Conservation (phyloP, 2,888 invertebrate species). For the Plemyria rubiginata region DNA sequence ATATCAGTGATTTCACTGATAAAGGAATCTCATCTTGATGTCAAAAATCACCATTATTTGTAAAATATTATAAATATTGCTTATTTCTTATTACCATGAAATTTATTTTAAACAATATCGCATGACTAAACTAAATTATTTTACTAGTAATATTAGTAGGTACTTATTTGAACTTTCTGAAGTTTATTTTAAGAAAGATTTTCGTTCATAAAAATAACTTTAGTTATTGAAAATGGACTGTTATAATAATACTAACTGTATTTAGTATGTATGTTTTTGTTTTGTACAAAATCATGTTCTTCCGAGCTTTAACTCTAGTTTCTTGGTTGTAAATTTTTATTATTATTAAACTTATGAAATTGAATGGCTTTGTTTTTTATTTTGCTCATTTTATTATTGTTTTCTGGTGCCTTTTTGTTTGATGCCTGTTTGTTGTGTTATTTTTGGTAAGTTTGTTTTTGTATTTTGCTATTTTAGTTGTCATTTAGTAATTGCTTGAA, state of each 20-base stretch:
- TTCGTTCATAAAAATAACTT: slow-evolving; percentile 46
- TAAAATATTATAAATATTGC: slow-evolving; percentile 1
- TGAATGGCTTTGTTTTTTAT: slow-evolving; percentile 80
- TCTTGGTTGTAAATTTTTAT: slow-evolving; percentile 81
- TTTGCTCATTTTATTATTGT: slow-evolving; percentile 73
- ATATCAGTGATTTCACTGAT: not conserved
- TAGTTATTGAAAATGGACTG: slow-evolving; percentile 55
- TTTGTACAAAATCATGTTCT: slow-evolving; percentile 81
- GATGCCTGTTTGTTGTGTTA: slow-evolving; percentile 71
- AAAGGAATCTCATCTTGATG: not conserved
- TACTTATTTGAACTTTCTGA: slow-evolving; percentile 1
- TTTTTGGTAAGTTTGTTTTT: slow-evolving; percentile 66
- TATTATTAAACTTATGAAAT: slow-evolving; percentile 80
- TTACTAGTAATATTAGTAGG: slow-evolving; percentile 5
- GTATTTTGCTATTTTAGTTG: slow-evolving; percentile 33
- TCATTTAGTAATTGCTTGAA: slow-evolving; percentile 17
- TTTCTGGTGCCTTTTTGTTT: slow-evolving; percentile 40
- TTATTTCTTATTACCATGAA: not conserved
- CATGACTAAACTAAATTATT: slow-evolving; percentile 6
- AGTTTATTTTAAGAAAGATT: slow-evolving; percentile 24
- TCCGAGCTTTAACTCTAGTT: slow-evolving; percentile 82
- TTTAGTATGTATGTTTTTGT: slow-evolving; percentile 47
- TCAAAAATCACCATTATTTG: not conserved
- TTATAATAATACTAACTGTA: slow-evolving; percentile 53
- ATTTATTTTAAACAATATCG: slow-evolving; percentile 5